Conservation (phyloP, 2,113 vertebrate genomes). For the Dasyornis broadbenti region DNA sequence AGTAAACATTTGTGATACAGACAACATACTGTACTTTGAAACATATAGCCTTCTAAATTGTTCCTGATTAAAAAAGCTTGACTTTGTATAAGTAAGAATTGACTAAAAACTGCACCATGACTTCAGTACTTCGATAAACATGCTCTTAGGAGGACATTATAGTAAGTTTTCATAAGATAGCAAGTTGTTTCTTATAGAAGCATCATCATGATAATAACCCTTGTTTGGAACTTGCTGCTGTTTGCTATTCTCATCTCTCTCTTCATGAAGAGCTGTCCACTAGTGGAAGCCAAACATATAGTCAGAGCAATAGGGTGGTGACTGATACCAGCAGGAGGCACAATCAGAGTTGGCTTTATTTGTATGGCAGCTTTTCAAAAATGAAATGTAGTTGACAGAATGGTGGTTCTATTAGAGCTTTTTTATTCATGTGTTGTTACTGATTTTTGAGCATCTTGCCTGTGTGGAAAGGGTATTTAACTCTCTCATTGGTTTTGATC, state of each 20-base stretch:
- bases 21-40: background rate
- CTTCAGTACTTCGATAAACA: background rate
- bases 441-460: background rate
- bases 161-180: background rate
- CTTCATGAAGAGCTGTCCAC: background rate
- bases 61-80: background rate
- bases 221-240: background rate
- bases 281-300: background rate
- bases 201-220: background rate
- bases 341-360: background rate
- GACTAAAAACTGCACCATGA: background rate
- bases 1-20: background rate
- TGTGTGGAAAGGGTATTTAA: background rate
- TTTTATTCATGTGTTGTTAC: background rate
- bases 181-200: background rate
- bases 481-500: background rate
- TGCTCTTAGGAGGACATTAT: background rate
- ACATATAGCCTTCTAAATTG: background rate
- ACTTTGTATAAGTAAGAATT: background rate
- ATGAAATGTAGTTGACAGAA: background rate
- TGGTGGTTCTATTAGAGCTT: background rate
- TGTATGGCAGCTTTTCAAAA: background rate
- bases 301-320: background rate
- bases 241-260: background rate
- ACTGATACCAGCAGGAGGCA: background rate